Evolutionary conservation across 2,113 vertebrate genomes (phyloP).

Genomic region (Podocnemis expansa): DNA sequence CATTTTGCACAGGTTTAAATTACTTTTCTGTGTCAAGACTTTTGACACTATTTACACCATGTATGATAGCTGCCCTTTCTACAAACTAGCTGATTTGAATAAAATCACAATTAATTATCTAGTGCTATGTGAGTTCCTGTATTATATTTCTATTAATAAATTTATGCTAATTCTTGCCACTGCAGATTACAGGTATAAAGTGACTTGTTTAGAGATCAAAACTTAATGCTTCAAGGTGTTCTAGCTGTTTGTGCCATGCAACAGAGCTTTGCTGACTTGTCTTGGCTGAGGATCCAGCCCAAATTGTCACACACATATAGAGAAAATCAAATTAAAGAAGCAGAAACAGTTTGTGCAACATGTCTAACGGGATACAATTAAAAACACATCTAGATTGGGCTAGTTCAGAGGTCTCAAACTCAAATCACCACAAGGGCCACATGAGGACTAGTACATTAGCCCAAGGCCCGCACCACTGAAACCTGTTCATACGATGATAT

Average conservation of each 20-base stretch:
- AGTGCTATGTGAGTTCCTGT: not conserved
- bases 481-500: too few relatives aligned
- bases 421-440: too few relatives aligned
- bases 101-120: conserved; percentile 37
- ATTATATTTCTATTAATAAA: not conserved
- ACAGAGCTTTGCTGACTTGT: not conserved
- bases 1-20: not conserved
- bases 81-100: conserved; percentile 35
- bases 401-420: too few relatives aligned
- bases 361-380: conserved; percentile 23
- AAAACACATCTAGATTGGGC: conserved; percentile 4
- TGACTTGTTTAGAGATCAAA: conserved; percentile 8
- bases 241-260: not conserved
- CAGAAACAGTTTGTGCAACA: not conserved
- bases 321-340: conserved; percentile 22
- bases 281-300: not conserved
- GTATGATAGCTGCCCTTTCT: not conserved
- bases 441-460: too few relatives aligned
- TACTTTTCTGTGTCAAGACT: accelerated
- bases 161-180: conserved; percentile 26
- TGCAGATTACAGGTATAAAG: conserved; percentile 16
- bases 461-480: too few relatives aligned
- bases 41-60: not conserved
- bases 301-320: not conserved
- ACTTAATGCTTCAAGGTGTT: not conserved